Conservation (phyloP, 2,888 invertebrate genomes). For the Elegia similella region DNA sequence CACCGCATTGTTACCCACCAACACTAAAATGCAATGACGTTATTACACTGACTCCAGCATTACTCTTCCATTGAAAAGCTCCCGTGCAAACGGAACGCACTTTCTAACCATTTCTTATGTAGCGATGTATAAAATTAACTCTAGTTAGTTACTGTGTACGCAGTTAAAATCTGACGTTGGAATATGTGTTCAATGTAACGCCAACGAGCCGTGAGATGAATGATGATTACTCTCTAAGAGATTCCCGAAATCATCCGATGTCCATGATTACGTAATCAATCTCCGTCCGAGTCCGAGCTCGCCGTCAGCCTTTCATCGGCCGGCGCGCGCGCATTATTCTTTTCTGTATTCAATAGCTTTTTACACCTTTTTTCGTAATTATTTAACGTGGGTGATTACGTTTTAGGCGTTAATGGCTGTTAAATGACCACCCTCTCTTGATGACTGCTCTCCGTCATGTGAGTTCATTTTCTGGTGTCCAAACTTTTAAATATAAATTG, state of each 20-base stretch:
- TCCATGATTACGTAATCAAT: slow-evolving; percentile 79
- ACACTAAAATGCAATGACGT: slow-evolving; percentile 41
- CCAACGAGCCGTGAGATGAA: slow-evolving; percentile 74
- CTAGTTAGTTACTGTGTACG: slow-evolving; percentile 43
- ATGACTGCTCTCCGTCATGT: slow-evolving; percentile 50
- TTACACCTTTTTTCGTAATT: slow-evolving; percentile 75
- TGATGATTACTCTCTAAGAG: slow-evolving; percentile 74
- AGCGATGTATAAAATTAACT: slow-evolving; percentile 52
- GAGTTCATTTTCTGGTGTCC: slow-evolving; percentile 43
- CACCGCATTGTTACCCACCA: slow-evolving; percentile 51
- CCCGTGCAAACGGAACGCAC: slow-evolving; percentile 33
- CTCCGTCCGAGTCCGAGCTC: slow-evolving; percentile 68
- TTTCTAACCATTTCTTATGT: slow-evolving; percentile 36
- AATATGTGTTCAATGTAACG: slow-evolving; percentile 50
- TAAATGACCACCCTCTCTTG: slow-evolving; percentile 66
- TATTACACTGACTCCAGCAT: slow-evolving; percentile 35
- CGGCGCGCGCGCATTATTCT: slow-evolving; percentile 64
- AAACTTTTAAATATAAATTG: slow-evolving; percentile 46
- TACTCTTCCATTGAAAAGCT: slow-evolving; percentile 20
- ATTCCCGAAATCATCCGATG: slow-evolving; percentile 70
- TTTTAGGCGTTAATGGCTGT: slow-evolving; percentile 71
- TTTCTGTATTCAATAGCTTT: slow-evolving; percentile 62
- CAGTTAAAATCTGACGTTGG: slow-evolving; percentile 44
- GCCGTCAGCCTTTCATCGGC: slow-evolving; percentile 72
- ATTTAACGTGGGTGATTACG: slow-evolving; percentile 70